phyloP scores from a whole-genome alignment of 1,140 invertebrate genomes.

The Rhynchophorus ferrugineus region DNA sequence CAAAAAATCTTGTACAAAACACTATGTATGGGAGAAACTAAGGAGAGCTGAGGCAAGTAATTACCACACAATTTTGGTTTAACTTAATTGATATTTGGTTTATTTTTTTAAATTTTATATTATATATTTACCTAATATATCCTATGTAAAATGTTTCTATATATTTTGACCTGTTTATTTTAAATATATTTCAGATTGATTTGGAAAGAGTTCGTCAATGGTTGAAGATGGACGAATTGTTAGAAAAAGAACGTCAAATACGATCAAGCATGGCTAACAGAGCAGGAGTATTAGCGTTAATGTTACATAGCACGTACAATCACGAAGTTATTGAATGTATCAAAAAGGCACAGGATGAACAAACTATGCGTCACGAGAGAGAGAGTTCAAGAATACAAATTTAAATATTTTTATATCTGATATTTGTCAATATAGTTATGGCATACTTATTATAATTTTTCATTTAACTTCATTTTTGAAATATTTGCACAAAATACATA shows the following conservation, averaged over 20 bases:
- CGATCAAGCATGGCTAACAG: conserved; percentile 77
- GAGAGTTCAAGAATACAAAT: conserved; percentile 12
- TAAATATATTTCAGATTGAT: conserved; percentile 47
- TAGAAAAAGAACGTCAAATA: conserved; percentile 90
- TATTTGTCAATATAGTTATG: no score
- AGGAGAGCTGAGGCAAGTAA: conserved; percentile 68
- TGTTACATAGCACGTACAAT: conserved; percentile 92
- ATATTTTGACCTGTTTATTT: not conserved
- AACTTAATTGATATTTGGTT: conserved; percentile 1
- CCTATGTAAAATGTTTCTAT: not conserved
- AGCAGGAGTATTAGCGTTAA: conserved; percentile 82
- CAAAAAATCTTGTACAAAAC: conserved; percentile 86
- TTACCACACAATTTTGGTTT: not conserved
- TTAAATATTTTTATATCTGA: no score
- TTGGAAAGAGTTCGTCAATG: conserved; percentile 75
- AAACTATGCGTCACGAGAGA: conserved; percentile 20
- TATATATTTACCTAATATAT: no score
- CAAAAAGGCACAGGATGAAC: conserved; percentile 41
- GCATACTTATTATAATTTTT: no score
- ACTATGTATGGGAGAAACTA: conserved; percentile 94
- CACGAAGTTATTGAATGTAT: conserved; percentile 79
- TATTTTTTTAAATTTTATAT: not conserved
- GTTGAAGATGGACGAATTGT: conserved; percentile 90
- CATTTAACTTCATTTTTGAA: no score
- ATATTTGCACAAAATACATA: no score